A percentile compares a stretch with the other conserved stretches of the same genome.
phyloP scores from a whole-genome alignment of 2,888 invertebrate species.

The Rhorus exstirpatorius region DNA sequence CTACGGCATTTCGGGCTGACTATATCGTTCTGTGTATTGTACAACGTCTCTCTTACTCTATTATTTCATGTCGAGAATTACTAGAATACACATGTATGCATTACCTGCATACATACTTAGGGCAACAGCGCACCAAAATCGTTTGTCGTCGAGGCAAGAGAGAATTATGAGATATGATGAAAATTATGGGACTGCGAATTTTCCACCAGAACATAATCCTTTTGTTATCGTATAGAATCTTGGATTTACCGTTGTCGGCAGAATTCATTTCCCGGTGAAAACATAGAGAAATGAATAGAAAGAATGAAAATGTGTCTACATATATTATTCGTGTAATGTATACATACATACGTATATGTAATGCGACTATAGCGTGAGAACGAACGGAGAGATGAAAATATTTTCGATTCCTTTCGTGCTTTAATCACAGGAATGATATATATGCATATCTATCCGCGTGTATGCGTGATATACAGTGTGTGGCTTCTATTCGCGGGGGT shows the following conservation, averaged over 20 bases:
- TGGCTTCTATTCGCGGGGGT: constrained; percentile 17
- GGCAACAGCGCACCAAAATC: background rate
- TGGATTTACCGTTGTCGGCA: constrained; percentile 7
- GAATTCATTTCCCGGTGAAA: constrained; percentile 16
- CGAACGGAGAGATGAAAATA: constrained; percentile 45
- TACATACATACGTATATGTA: background rate
- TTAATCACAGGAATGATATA: constrained; percentile 46
- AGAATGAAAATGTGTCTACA: background rate
- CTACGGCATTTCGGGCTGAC: constrained; percentile 41
- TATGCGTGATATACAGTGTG: background rate
- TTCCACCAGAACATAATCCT: background rate
- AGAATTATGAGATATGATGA: constrained; percentile 15
- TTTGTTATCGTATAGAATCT: constrained; percentile 25
- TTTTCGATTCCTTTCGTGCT: constrained; percentile 52
- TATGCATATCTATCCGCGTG: constrained; percentile 2
- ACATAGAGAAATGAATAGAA: background rate
- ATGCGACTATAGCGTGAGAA: background rate
- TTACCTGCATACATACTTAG: background rate
- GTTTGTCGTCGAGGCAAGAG: background rate
- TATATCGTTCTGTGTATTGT: background rate
- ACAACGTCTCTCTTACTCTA: constrained; percentile 13
- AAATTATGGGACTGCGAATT: constrained; percentile 32
- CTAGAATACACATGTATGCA: background rate
- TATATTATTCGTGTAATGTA: too few relatives aligned
- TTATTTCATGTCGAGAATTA: constrained; percentile 25